These are phyloP conservation scores for Distichodus sexfasciatus DNA, from an alignment of 2,797 vertebrate species.

Conservation along the genomic window DNA sequence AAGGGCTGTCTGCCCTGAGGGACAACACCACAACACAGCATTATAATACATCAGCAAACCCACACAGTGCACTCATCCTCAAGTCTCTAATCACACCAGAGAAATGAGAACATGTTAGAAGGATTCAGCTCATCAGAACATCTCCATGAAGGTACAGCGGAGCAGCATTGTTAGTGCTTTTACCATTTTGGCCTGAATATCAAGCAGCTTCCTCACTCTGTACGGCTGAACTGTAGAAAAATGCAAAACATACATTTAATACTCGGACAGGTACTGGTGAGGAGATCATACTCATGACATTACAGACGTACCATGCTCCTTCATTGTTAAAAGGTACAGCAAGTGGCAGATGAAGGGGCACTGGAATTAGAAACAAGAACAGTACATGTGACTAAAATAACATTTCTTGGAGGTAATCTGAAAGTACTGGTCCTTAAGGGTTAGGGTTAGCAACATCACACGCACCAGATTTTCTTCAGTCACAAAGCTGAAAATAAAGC, in stretches of 20 bases:
- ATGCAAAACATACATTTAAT: background rate
- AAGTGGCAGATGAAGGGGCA: constrained; percentile 88
- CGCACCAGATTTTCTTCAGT: constrained; percentile 86
- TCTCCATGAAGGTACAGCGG: too few species aligned
- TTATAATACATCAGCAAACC: too few species aligned
- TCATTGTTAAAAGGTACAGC: constrained; percentile 89
- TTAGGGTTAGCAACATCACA: constrained; percentile 21
- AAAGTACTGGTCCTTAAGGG: too few species aligned
- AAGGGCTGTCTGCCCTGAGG: constrained; percentile 82
- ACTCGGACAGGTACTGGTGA: too few species aligned
- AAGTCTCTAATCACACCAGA: background rate
- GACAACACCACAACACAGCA: constrained; percentile 38
- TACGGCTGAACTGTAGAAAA: constrained; percentile 79
- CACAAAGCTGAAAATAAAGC: constrained; percentile 89
- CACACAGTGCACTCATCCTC: background rate
- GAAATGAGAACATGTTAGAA: background rate
- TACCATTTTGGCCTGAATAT: constrained; percentile 88
- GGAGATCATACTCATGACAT: background rate
- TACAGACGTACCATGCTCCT: constrained; percentile 80
- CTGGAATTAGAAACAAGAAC: constrained; percentile 67
- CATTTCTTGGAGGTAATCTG: too few species aligned
- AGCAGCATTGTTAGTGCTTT: background rate
- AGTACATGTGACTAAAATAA: background rate
- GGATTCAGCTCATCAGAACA: too few species aligned
- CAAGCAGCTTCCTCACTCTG: constrained; percentile 86